Base-by-base conservation (phyloP, 1,140 invertebrate species). In the Papilio helenus region DNA sequence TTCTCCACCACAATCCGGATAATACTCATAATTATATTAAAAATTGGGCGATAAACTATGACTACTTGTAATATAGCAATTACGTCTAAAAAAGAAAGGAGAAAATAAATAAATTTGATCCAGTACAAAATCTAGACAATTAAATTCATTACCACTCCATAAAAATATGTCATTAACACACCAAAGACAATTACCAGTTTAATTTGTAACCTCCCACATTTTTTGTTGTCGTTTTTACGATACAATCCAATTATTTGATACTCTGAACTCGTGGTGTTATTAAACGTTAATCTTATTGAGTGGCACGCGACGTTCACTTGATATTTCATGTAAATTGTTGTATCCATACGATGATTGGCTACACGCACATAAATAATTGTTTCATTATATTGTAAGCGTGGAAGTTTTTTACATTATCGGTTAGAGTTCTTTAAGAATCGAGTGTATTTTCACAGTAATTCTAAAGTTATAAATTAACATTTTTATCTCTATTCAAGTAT, bases 241-340 rank as follows among this genome's bases (percentile, higher is more conserved):
- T 29, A 68, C 61, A 68, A 68, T 68, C 61, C 61, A 68, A 68
- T 68, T 68, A 68, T 68, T 34, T 16, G 61, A 68, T 68, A 68
- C 26, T 16, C 61, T 68, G 61, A 68, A 68, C 26, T 68, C 26
- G 5, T 68, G 12, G 61, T 34, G 61, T 68, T 34, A 68, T 68
- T 68, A 68, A 68, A 68, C 14, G 61, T 68, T 68, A 68, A 68
- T 68, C 61, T 68, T 68, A 68, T 68, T 68, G 61, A 68, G 61
- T 68, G 61, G 3, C 61, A 68, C 12, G 26, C 61, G 61, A 68
- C 61, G 23, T 29, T 68, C 61, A 68, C 61, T 68, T 68, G 26
- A 68, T 68, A 68, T 68, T 68, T 34, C 16, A 68, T 68, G 61
- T 16, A 68, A 68, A 68, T 29, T 68, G 61, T 68, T 29, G 16